Percentiles rank a stretch among this genome's conserved stretches.
These are phyloP conservation scores for Oncorhynchus clarkii DNA, from an alignment of 2,113 vertebrate species.

Conservation along the genomic window DNA sequence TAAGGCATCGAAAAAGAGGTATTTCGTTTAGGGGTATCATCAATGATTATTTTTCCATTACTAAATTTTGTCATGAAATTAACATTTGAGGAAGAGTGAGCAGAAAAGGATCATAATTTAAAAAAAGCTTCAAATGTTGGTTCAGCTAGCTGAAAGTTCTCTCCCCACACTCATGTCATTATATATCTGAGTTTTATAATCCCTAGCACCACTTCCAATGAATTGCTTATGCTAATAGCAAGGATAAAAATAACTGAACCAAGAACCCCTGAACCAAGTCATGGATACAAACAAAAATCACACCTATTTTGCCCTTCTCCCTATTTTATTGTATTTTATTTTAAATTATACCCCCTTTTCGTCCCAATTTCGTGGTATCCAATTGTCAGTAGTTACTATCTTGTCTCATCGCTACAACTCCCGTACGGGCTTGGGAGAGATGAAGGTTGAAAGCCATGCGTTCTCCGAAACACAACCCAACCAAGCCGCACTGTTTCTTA, in stretches of 20 bases:
- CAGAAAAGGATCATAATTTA: constrained; percentile 67
- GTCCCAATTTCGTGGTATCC: too few relatives aligned
- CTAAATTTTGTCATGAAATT: background rate
- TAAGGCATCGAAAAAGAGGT: too few relatives aligned
- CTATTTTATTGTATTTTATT: background rate
- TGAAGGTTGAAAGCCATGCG: too few relatives aligned
- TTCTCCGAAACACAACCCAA: too few relatives aligned
- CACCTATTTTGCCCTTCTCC: constrained; percentile 23
- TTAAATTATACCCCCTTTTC: too few relatives aligned
- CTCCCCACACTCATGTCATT: constrained; percentile 75
- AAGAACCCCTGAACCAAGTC: constrained; percentile 36
- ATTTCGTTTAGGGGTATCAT: too few relatives aligned
- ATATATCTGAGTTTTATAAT: constrained; percentile 81
- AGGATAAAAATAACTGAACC: constrained; percentile 81
- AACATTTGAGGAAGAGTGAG: background rate
- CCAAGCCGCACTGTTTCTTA: too few relatives aligned
- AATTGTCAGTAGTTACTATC: too few relatives aligned
- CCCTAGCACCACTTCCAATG: constrained; percentile 79
- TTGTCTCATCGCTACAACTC: too few relatives aligned
- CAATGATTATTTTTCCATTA: background rate
- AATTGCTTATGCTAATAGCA: constrained; percentile 87
- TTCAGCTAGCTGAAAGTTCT: constrained; percentile 82
- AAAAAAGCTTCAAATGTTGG: constrained; percentile 71
- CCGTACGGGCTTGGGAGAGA: too few relatives aligned
- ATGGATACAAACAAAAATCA: constrained; percentile 35